A percentile compares a stretch with the other conserved stretches of the same genome.
Conservation (phyloP, 2,888 invertebrate species). For the Graphium colonna region DNA sequence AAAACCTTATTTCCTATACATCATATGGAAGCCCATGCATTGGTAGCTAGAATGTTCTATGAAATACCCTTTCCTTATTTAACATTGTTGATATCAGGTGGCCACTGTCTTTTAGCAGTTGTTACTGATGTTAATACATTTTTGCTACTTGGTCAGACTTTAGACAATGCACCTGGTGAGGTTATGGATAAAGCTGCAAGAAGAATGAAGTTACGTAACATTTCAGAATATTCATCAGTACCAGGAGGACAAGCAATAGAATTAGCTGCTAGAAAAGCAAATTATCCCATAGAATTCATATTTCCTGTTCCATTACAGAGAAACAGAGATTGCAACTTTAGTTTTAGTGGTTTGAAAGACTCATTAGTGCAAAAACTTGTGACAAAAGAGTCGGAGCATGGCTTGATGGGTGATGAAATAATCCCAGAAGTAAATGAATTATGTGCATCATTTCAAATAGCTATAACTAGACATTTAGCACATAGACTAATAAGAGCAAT, state of each 20-base stretch:
- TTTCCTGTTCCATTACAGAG: constrained; percentile 84
- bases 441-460: constrained; percentile 91
- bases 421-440: constrained; percentile 89
- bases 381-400: constrained; percentile 79
- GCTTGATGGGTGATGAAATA: constrained; percentile 82
- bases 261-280: constrained; percentile 84
- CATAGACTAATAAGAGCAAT: constrained; percentile 92
- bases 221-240: constrained; percentile 85
- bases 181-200: constrained; percentile 95
- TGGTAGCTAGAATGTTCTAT: constrained; percentile 88
- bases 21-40: constrained; percentile 99
- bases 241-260: constrained; percentile 94
- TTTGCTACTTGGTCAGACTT: constrained; percentile 86
- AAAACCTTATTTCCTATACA: constrained; percentile 97
- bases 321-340: constrained; percentile 92
- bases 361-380: constrained; percentile 75
- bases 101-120: constrained; percentile 91
- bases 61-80: constrained; percentile 92
- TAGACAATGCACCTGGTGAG: constrained; percentile 96
- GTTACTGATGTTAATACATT: constrained; percentile 88
- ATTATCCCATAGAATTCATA: constrained; percentile 81
- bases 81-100: constrained; percentile 94
- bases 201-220: constrained; percentile 88
- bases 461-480: constrained; percentile 87
- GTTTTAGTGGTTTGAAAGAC: constrained; percentile 91